A percentile compares a stretch with the other conserved stretches of the same genome.
phyloP scores from a whole-genome alignment of 2,797 vertebrate species.

The Numenius phaeopus region DNA sequence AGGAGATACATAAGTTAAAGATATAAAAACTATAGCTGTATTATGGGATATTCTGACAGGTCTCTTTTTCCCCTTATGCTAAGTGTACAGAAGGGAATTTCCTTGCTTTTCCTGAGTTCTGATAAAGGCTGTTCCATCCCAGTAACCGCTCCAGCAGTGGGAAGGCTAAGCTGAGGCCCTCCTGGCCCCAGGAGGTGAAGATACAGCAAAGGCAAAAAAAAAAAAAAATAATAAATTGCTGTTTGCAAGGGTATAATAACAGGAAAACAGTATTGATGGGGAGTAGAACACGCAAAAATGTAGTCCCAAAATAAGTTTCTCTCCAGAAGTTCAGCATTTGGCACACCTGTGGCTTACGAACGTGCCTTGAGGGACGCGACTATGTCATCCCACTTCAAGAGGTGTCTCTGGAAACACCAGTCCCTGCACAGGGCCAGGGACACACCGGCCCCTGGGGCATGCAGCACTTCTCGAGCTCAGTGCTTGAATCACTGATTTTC shows the following conservation, averaged over 20 bases:
- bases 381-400: background rate
- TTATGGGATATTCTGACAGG: background rate
- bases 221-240: background rate
- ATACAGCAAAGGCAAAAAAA: background rate
- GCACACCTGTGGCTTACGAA: background rate
- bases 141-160: background rate
- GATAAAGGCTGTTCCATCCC: background rate
- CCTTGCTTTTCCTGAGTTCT: background rate
- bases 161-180: background rate
- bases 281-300: background rate
- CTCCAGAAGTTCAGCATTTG: background rate
- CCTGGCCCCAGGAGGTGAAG: background rate
- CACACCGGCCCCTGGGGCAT: rapidly evolving
- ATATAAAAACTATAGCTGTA: background rate
- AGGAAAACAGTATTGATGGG: background rate
- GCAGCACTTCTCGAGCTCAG: background rate
- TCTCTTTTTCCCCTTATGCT: background rate
- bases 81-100: background rate
- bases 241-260: background rate
- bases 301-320: too few relatives aligned
- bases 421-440: background rate
- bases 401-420: background rate
- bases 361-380: background rate
- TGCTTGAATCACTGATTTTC: too few relatives aligned
- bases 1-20: background rate